Base-by-base conservation (phyloP, 2,797 vertebrate genomes). In the Vespertilio murinus region DNA sequence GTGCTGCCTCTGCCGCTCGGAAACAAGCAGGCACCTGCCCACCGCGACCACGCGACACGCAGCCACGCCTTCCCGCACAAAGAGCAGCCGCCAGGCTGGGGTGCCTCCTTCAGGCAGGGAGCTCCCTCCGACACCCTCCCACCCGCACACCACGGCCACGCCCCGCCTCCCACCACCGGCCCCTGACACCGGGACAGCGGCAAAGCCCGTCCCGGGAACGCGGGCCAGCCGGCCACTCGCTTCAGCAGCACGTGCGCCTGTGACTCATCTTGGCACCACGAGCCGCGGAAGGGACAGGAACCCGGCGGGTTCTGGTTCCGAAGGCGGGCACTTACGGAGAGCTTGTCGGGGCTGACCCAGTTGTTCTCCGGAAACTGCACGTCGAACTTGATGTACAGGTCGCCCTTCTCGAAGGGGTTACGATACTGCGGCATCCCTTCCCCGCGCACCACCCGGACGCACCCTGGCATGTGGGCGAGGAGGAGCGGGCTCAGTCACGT, bases 351-450 rank as follows among this genome's bases (percentile, higher is more conserved):
- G 97, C 99, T 99, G 97, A 99, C 99, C 99, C 99, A 99, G 98
- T 99, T 99, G 98, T 99, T 99, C 96, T 99, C 98, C 77, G 99
- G 99, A 97, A 99, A 99, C 97, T 99, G 99, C 94, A 99, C 99
- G 4, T 99, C 99, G 97, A 99, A 99, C 94, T 99, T 99, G 94
- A 99, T 97, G 94, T 99, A 99, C 69, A 99, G 98, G 94, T 99
- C 99, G 59, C 99, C 99, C 93, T 99, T 99, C 97, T 99, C 99
- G 95, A 99, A 99, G 23, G 99, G 99, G 98, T 99, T 99, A 52
- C 99, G 98, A 96, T 99, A 99, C 93, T 99, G 99, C 23, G 99
- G 99, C 99, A 99, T 99, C 30, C 99, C 99, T 97, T 99, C 99
- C 59, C 99, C 99, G 97, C 99, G 98, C 95, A 99, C 99, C 85